A percentile compares a stretch with the other conserved stretches of the same genome.
Evolutionary conservation across 1,140 invertebrate genomes (phyloP).

Genomic region (Wasmannia auropunctata): DNA sequence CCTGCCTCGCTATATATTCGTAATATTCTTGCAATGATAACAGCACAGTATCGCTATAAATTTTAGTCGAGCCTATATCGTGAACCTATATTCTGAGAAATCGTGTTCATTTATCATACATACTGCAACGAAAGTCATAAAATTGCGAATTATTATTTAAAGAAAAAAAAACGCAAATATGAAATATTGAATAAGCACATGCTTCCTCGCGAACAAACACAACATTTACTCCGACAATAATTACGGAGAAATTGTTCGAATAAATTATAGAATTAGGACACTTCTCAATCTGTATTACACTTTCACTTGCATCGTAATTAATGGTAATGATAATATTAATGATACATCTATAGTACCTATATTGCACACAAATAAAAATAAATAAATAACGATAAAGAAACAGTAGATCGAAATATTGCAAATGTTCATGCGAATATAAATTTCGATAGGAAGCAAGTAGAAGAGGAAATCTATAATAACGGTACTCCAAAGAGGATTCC

Average conservation of each 20-base stretch:
- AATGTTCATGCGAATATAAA: not conserved
- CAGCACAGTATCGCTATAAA: conserved; percentile 10
- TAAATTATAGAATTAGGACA: not conserved
- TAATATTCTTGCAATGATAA: conserved; percentile 1
- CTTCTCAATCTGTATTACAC: not conserved
- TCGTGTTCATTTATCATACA: not conserved
- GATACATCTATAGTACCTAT: not conserved
- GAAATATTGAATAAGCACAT: not conserved
- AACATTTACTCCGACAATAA: not conserved
- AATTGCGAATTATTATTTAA: conserved; percentile 23
- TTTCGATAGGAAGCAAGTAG: not conserved
- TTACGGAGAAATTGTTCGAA: not conserved
- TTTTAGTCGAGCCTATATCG: not conserved
- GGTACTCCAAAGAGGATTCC: not conserved
- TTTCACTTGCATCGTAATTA: not conserved
- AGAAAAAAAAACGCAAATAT: not conserved
- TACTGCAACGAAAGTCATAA: not conserved
- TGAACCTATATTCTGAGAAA: conserved; percentile 25
- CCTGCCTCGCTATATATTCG: not conserved
- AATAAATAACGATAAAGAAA: not conserved
- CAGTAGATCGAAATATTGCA: not conserved
- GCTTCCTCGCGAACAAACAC: not conserved
- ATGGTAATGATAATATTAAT: not conserved
- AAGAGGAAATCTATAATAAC: conserved; percentile 33
- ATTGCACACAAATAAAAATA: not conserved